Percentiles rank a stretch among this genome's conserved stretches.
Evolutionary conservation across 2,888 invertebrate species (phyloP).

Genomic region (Cremastobaeus sp.): DNA sequence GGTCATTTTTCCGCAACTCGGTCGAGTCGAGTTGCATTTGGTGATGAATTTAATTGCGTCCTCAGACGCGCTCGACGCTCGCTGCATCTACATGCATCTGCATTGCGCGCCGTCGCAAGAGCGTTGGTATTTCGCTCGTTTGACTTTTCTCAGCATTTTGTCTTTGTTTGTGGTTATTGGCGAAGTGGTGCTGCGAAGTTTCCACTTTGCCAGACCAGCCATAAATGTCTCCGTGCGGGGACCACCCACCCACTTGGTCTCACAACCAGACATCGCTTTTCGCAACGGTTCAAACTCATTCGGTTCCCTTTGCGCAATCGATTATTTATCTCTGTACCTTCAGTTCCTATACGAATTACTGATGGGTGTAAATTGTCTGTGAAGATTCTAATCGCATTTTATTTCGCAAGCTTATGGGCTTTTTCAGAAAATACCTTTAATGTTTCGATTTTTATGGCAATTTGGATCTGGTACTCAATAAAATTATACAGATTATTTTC

Average conservation of each 20-base stretch:
- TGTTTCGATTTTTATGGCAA: no score
- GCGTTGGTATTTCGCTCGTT: slow-evolving; percentile 1
- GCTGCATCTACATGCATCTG: slow-evolving; percentile 6
- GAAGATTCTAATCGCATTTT: background rate
- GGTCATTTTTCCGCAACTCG: no score
- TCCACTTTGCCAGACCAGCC: slow-evolving; percentile 72
- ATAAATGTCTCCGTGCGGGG: slow-evolving; percentile 74
- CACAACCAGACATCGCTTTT: slow-evolving; percentile 64
- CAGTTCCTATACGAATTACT: background rate
- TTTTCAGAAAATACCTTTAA: no score
- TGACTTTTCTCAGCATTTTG: slow-evolving; percentile 8
- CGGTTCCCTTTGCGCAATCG: slow-evolving; percentile 50
- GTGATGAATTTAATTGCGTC: no score
- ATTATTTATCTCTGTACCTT: slow-evolving; percentile 30
- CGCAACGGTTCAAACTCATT: slow-evolving; percentile 44
- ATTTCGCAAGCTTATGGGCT: no score
- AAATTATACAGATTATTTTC: no score
- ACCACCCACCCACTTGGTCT: slow-evolving; percentile 73
- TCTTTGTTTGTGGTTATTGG: slow-evolving; percentile 30
- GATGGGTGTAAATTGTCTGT: background rate
- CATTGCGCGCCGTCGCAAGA: background rate
- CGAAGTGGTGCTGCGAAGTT: slow-evolving; percentile 62
- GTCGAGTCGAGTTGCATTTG: no score
- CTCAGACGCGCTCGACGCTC: no score
- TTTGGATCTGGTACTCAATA: no score